Base-by-base conservation (phyloP, 2,797 vertebrate genomes). In the Sylvilagus floridanus region DNA sequence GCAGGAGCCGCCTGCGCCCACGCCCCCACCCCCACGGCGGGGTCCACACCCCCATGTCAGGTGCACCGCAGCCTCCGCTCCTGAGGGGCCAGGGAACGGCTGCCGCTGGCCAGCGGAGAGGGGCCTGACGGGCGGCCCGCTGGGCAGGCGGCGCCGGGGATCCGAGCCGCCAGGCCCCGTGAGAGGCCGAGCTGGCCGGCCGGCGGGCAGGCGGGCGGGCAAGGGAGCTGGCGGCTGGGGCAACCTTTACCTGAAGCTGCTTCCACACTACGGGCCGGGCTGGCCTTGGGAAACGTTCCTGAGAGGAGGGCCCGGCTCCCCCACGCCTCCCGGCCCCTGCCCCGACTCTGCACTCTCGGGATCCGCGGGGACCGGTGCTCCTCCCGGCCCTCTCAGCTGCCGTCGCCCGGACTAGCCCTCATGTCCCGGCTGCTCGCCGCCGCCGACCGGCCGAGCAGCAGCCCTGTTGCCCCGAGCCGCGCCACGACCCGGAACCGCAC, bases 401-500 rank as follows among this genome's bases (percentile, higher is more conserved):
- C 76, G 57, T 73, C 68, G 71, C 69, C 95, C 65, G 11, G 84
- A 60, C 7, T 94, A 52, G 37, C 96, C 92, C 96, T 88, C 97
- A 96, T 94, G 22, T 35, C 96, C 90, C 22, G 0, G 69, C 35
- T 11, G 71, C 47, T 85, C 52, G 21, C 90, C 0, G 42, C 95
- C 30, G 57, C 90, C 37, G 19, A 71, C 93, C 90, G 50, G 85
- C 81, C 9, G 1, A 92, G 81, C 28, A 50, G 42, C 75, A 86
- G 28, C 89, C 89, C 79, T 62, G 60, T 32, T 7, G 2, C 22
- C 94, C 75, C 0, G 14, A 96, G 81, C 72, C 77, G 85, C 85
- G 16, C 86, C 54, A 95, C 97, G 96, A 98, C 97, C 98, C 97
- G 97, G 98, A 98, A 98, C 88, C 94, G 28, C 73, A 95, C 47